Evolutionary conservation across 1,140 invertebrate genomes (phyloP), one percentile per base, ranked within the genome.

Genomic region (Pseudomyrmex concolor): DNA sequence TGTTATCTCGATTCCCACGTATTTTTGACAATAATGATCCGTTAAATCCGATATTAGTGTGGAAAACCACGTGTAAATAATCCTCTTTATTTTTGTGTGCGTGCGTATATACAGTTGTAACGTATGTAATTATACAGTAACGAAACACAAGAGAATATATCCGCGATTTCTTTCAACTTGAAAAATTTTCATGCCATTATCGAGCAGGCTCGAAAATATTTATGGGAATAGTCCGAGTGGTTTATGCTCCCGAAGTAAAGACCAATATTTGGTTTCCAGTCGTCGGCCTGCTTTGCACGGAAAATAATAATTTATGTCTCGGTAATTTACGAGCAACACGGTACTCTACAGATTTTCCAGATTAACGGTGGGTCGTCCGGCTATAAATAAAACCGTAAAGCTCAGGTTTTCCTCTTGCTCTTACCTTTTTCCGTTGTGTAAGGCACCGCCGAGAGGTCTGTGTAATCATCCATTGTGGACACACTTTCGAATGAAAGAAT

Each of bases 271-370:
- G 80, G 83, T 89, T 88, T 85, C 84, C 70, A 83, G 83, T 88
- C 86, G 74, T 85, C 72, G 64, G 67, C 68, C 72, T 83, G 84
- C 57, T 88, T 88, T 83, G 81, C 77, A 83, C 63, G 50, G 62
- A 62, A 55, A 85, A 85, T 85, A 87, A 89, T 89, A 89, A 81
- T 89, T 88, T 85, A 83, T 60, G 66, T 72, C 68, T 9, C 51
- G 57, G 67, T 89, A 88, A 89, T 89, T 89, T 89, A 89, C 87
- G 86, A 72, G 67, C 78, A 83, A 85, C 83, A 77, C 83, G 86
- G 86, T 81, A 85, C 86, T 89, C 86, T 88, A 89, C 86, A 88
- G 83, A 88, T 88, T 89, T 88, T 78, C 86, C 87, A 85, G 83
- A 89, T 89, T 88, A 89, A 88, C 78, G 87, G 84, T 81, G 86